Base-by-base conservation (phyloP, 2,113 vertebrate species). In the Patagioenas fasciata region DNA sequence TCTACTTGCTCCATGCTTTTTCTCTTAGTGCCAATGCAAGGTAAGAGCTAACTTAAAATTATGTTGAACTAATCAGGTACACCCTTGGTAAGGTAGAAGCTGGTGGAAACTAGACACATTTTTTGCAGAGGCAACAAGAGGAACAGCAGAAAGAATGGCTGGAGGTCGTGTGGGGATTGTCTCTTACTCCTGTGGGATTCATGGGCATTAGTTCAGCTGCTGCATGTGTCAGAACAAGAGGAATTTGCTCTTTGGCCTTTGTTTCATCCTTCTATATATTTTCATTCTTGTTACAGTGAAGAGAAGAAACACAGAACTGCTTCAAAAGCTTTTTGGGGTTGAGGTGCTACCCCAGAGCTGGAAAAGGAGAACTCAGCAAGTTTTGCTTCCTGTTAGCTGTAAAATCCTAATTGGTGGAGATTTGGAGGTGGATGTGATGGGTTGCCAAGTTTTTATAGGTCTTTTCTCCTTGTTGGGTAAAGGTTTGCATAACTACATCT, bases 161-260 rank as follows among this genome's bases (percentile, higher is more conserved):
- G 38, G 26, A 31, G 48, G 4, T 53, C 56, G 64, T 36, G 12
- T 26, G 14, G 51, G 15, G 11, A 12, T 65, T 88, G 26, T 82
- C 21, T 60, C 28, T 71, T 36, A 15, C 16, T 54, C 20, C 26
- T 56, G 15, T 57, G 28, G 65, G 75, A 65, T 73, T 94, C 50
- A 23, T 25, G 47, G 32, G 4, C 36, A 5, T 96, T 91, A 56
- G 44, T 92, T 94, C 95, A 95, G 88, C 77, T 95, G 90, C 61
- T 87, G 34, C 2, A 1, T 78, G 32, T 79, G 80, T 87, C 92
- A 61, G n/a, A 84, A 79, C 88, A 94, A 84, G 72, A 75, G 88
- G 72, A 48, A 86, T 92, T 91, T 93, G 90, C 88, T 91, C 90
- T 93, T 88, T 89, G 53, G 73, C 86, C 73, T 84, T 81, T 0